Base-by-base conservation (phyloP, 2,113 vertebrate genomes). In the Pycnonotus jocosus region DNA sequence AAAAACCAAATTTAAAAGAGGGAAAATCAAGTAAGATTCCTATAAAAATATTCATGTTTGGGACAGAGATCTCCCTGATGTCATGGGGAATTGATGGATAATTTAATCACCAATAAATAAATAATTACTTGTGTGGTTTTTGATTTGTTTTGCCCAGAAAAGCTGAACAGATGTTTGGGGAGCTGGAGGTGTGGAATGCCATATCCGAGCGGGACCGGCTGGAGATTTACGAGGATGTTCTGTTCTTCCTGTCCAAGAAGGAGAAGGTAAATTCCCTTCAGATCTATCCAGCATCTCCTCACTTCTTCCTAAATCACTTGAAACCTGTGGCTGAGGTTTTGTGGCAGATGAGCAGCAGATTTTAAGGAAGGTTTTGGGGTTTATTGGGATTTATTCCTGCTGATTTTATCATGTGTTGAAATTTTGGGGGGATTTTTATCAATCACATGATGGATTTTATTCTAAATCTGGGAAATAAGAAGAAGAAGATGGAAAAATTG, bases 61-160 rank as follows among this genome's bases (percentile, higher is more conserved):
- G 40, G 21, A 0, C 74, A 31, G 57, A 40, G 13, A 17, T 47
- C 33, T 69, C 33, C 38, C 6, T 53, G 47, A 2, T 38, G 7
- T 2, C 3, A 0, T 19, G 10, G 50, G 42, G 57, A 2, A 12
- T 7, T 9, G 66, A 0, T 57, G 76, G 50, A 7, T 31, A 0
- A 21, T 35, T 48, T 6, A 15, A 2, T 10, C 38, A 11, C 1
- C 27, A 12, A 4, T 3, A 21, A 37, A 33, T 15, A 5, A 38
- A 7, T 48, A 1, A n/a, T 3, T 2, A 15, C 7, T 2, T 6
- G 30, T 31, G 73, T 57, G 60, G 0, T n/a, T 53, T 53, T 37
- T 4, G 0, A 1, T 56, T 15, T 35, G 44, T 10, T 51, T 18
- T 74, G 9, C 38, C 30, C 87, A 90, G 87, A 1, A 90, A 90